These are phyloP conservation scores for Patagioenas fasciata DNA, from an alignment of 2,113 vertebrate genomes.

Conservation along the genomic window DNA sequence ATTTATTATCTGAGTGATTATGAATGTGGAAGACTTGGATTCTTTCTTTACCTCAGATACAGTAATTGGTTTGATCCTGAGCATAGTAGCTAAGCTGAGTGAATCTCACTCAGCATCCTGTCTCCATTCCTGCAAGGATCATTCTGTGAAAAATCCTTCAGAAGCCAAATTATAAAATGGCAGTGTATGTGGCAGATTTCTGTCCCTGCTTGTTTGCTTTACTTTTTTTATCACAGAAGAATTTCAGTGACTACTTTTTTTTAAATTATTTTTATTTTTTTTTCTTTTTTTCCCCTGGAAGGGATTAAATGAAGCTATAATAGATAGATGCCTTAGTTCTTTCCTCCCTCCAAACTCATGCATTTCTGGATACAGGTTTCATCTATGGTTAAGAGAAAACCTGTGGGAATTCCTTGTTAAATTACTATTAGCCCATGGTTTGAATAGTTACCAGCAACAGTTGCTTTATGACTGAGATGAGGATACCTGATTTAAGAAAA, in stretches of 20 bases:
- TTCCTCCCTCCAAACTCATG: not conserved
- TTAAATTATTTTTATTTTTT: too few species aligned
- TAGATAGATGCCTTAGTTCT: not conserved
- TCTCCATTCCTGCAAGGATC: not conserved
- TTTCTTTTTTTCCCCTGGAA: not conserved
- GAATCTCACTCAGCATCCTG: not conserved
- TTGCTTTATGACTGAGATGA: not conserved
- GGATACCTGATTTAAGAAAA: not conserved
- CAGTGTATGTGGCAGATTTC: not conserved
- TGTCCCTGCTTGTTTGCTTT: not conserved
- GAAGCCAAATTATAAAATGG: not conserved
- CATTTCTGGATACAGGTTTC: not conserved
- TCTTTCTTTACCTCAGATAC: not conserved
- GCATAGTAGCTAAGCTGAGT: not conserved
- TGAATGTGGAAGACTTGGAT: not conserved
- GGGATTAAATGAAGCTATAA: not conserved
- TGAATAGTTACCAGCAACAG: not conserved
- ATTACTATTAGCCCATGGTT: not conserved
- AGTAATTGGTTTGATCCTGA: not conserved
- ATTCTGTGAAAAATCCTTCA: not conserved
- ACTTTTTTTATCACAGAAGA: not conserved
- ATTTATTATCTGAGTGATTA: not conserved
- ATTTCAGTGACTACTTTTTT: not conserved
- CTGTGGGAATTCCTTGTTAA: not conserved
- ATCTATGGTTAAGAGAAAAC: not conserved